phyloP scores from a whole-genome alignment of 2,113 vertebrate species.

The Probosciger aterrimus region DNA sequence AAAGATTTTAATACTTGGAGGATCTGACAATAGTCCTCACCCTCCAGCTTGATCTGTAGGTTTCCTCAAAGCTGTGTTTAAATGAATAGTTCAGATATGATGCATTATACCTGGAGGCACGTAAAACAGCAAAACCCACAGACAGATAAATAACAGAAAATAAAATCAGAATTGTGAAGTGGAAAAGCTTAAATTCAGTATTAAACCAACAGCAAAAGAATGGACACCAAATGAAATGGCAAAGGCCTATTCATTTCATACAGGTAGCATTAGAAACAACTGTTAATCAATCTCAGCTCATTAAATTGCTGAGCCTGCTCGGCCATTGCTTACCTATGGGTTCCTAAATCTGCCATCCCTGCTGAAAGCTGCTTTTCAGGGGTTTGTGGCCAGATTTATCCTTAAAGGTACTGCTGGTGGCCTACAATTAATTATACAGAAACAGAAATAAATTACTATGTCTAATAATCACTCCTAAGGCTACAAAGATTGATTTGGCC shows the following conservation, averaged over 20 bases:
- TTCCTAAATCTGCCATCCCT: background rate
- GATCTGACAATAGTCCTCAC: background rate
- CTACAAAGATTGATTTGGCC: background rate
- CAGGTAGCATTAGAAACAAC: background rate
- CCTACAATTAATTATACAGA: background rate
- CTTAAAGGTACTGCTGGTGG: background rate
- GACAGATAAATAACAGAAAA: background rate
- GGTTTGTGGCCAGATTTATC: background rate
- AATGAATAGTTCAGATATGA: background rate
- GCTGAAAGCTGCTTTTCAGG: background rate
- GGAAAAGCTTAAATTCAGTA: background rate
- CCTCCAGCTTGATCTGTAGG: background rate
- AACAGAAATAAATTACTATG: background rate
- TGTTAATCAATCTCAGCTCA: background rate
- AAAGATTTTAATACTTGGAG: background rate
- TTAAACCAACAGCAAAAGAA: background rate
- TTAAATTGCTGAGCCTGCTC: background rate
- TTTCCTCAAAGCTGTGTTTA: background rate
- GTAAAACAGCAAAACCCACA: background rate
- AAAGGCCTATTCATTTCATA: background rate
- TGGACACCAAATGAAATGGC: background rate
- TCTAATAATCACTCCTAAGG: background rate
- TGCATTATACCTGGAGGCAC: background rate
- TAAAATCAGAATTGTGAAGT: background rate
- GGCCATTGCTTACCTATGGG: background rate